A percentile compares a stretch with the other conserved stretches of the same genome.
Evolutionary conservation across 1,140 invertebrate genomes (phyloP).

Genomic region (Caenorhabditis tropicalis): DNA sequence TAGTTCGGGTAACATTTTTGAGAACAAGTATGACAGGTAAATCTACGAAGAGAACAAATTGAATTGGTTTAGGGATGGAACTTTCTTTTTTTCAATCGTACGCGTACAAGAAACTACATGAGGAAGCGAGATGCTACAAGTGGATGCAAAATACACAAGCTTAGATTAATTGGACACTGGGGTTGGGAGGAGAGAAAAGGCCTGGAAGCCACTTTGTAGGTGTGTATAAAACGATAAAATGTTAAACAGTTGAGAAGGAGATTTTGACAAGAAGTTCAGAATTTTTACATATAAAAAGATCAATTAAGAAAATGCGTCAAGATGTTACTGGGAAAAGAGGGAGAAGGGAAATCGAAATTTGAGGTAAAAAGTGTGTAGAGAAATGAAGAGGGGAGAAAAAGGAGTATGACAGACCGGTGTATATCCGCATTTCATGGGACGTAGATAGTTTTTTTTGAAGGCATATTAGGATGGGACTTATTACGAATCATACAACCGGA

Average conservation of each 20-base stretch:
- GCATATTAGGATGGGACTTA: background rate
- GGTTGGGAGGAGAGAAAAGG: background rate
- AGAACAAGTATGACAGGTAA: background rate
- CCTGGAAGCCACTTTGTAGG: background rate
- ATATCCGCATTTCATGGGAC: background rate
- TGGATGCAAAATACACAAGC: slow-evolving; percentile 13
- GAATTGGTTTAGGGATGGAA: background rate
- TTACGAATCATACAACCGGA: slow-evolving; percentile 10
- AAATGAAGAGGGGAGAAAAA: background rate
- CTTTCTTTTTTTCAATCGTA: slow-evolving; percentile 22
- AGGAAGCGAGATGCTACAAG: slow-evolving; percentile 35
- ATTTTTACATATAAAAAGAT: slow-evolving; percentile 37
- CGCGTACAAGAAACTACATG: slow-evolving; percentile 42
- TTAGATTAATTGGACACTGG: background rate
- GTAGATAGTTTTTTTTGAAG: background rate
- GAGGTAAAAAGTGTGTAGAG: slow-evolving; percentile 26
- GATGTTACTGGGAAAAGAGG: too few species aligned
- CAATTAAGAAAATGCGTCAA: background rate
- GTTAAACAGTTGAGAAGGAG: background rate
- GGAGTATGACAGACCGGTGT: slow-evolving; percentile 15
- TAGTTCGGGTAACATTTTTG: background rate
- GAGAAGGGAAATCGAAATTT: background rate
- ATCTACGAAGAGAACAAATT: background rate
- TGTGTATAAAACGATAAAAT: slow-evolving; percentile 2
- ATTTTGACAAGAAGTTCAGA: background rate